A percentile compares a stretch with the other conserved stretches of the same genome.
Conservation (phyloP, 2,888 invertebrate species). For the Mimachlamys varia region DNA sequence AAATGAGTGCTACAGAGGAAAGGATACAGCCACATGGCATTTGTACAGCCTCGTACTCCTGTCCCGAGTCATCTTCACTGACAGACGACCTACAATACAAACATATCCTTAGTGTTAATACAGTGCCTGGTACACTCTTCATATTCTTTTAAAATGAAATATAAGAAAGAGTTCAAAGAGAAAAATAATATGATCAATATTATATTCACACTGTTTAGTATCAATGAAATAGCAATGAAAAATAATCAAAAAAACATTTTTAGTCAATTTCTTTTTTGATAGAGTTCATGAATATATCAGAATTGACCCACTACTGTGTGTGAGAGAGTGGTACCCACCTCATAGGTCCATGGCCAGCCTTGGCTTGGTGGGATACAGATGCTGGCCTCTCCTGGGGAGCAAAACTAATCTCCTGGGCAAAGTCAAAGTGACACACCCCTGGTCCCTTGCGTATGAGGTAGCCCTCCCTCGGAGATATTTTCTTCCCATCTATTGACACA, state of each 20-base stretch:
- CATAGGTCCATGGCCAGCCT: constrained; percentile 46
- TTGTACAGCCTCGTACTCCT: constrained; percentile 71
- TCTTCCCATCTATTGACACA: constrained; percentile 80
- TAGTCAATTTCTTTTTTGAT: no score
- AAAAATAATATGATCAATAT: no score
- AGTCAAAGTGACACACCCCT: constrained; percentile 90
- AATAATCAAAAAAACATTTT: no score
- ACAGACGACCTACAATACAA: constrained; percentile 55
- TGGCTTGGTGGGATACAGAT: constrained; percentile 51
- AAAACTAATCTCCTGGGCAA: constrained; percentile 86
- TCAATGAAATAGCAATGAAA: neutral
- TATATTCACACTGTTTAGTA: neutral
- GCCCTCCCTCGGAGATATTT: constrained; percentile 80
- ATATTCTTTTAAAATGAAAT: no score
- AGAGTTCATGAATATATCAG: no score
- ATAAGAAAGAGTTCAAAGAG: no score
- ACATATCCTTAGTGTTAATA: no score
- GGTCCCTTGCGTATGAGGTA: constrained; percentile 88
- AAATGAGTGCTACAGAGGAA: constrained; percentile 49
- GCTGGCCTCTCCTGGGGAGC: constrained; percentile 54
- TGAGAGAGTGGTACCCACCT: neutral
- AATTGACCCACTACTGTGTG: no score
- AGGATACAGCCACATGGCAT: constrained; percentile 81
- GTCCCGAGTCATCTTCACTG: constrained; percentile 60
- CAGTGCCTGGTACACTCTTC: no score